Conservation (phyloP, 92 coral and sea anemone genomes). For the Epizoanthus scotinus region DNA sequence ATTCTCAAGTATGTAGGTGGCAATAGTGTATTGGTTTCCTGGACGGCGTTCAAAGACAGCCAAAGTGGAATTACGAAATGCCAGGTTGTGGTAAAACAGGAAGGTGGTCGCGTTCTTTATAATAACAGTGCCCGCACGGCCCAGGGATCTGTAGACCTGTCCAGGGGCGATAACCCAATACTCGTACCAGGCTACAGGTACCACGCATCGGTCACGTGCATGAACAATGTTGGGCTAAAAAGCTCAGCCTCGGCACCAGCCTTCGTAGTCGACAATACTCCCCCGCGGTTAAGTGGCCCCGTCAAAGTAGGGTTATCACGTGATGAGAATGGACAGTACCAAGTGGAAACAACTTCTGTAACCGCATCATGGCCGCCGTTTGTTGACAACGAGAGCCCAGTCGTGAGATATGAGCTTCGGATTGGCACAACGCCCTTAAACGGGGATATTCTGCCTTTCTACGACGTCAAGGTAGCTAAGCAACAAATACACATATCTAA, state of each 20-base stretch:
- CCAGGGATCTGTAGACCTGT: slow-evolving; percentile 34
- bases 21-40: slow-evolving; percentile 44
- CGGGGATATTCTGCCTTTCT: slow-evolving; percentile 57
- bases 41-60: slow-evolving; percentile 66
- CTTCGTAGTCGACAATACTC: slow-evolving; percentile 68
- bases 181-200: slow-evolving; percentile 46
- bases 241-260: slow-evolving; percentile 45
- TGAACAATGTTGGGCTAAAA: slow-evolving; percentile 70
- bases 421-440: slow-evolving; percentile 57
- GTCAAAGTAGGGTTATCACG: slow-evolving; percentile 57
- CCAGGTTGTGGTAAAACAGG: slow-evolving; percentile 50
- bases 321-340: slow-evolving; percentile 58
- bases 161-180: background rate
- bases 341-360: slow-evolving; percentile 44
- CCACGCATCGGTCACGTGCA: slow-evolving; percentile 49
- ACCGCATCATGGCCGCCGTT: slow-evolving; percentile 71
- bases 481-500: no score
- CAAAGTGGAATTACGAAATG: slow-evolving; percentile 74
- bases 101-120: slow-evolving; percentile 10
- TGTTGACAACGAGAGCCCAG: slow-evolving; percentile 69
- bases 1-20: slow-evolving; percentile 42
- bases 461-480: slow-evolving; percentile 40
- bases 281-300: slow-evolving; percentile 59
- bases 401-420: slow-evolving; percentile 63
- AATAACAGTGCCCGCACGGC: slow-evolving; percentile 14